These are phyloP conservation scores for Ecdyonurus torrentis DNA, from an alignment of 2,888 invertebrate species.

Conservation along the genomic window DNA sequence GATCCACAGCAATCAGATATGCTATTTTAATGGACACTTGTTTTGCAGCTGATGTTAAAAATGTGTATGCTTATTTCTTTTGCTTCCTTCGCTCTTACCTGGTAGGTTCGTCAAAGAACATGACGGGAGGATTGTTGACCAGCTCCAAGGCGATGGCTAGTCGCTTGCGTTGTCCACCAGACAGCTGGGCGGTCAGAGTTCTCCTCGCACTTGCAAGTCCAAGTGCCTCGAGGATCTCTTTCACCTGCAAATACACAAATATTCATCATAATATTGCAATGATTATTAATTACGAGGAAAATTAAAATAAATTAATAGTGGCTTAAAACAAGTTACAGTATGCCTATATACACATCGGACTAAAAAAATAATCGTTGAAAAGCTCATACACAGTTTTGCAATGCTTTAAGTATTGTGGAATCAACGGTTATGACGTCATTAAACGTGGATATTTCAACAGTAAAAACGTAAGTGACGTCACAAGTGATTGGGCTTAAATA, in stretches of 20 bases:
- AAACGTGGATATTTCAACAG: too few species aligned
- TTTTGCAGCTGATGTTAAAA: too few species aligned
- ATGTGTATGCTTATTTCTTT: too few species aligned
- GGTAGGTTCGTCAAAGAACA: constrained; percentile 91
- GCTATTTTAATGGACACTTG: too few species aligned
- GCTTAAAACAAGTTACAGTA: neutral
- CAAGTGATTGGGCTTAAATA: too few species aligned
- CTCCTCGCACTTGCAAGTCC: constrained; percentile 49
- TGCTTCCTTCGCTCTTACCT: constrained; percentile 43
- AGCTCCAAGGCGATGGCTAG: constrained; percentile 81
- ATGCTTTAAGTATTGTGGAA: too few species aligned
- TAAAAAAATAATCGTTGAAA: too few species aligned
- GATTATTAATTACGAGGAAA: neutral
- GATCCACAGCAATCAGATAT: too few species aligned
- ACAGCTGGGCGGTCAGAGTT: constrained; percentile 53
- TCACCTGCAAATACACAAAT: constrained; percentile 37
- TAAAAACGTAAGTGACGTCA: too few species aligned
- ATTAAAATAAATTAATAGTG: constrained; percentile 3
- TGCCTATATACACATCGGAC: neutral
- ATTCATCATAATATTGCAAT: constrained; percentile 2
- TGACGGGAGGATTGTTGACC: constrained; percentile 77
- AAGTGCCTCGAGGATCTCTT: constrained; percentile 53
- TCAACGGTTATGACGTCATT: too few species aligned
- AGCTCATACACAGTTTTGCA: too few species aligned
- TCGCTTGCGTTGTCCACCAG: constrained; percentile 82